A percentile compares a stretch with the other conserved stretches of the same genome.
Evolutionary conservation across 1,140 invertebrate genomes (phyloP).

Genomic region (Linepithema humile): DNA sequence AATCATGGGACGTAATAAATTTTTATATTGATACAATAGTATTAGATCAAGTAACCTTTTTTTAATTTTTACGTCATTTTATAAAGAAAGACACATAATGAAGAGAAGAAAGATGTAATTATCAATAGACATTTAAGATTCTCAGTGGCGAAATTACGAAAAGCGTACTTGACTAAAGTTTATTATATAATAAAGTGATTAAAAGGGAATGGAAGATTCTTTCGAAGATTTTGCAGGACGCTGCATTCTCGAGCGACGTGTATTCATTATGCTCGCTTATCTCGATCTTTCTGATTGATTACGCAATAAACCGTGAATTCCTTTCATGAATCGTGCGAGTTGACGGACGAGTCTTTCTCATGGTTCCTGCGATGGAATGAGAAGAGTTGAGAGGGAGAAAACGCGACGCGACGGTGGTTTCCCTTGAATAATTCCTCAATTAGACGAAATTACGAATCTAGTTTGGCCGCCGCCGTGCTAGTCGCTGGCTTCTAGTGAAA

Average conservation of each 20-base stretch:
- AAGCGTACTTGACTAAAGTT: neutral
- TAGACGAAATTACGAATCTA: conserved; percentile 66
- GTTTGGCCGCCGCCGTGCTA: conserved; percentile 3
- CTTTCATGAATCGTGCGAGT: too few relatives aligned
- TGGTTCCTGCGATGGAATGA: neutral
- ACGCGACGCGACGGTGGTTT: neutral
- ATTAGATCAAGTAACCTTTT: neutral
- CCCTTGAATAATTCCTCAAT: conserved; percentile 67
- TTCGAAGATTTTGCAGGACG: neutral
- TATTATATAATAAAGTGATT: neutral
- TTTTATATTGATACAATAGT: neutral
- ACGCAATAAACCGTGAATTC: neutral
- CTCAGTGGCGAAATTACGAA: neutral
- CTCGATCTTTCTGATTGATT: conserved; percentile 15
- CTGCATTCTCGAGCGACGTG: neutral
- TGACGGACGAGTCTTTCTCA: neutral
- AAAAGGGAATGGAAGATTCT: neutral
- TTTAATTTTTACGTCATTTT: neutral
- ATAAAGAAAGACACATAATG: neutral
- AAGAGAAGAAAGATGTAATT: neutral
- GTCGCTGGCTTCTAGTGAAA: neutral
- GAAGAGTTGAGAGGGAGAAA: neutral
- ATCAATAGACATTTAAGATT: neutral
- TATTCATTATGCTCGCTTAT: neutral
- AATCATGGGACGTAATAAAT: neutral